Base-by-base conservation (phyloP, 2,797 vertebrate species). In the Gymnoscopelus braueri region DNA sequence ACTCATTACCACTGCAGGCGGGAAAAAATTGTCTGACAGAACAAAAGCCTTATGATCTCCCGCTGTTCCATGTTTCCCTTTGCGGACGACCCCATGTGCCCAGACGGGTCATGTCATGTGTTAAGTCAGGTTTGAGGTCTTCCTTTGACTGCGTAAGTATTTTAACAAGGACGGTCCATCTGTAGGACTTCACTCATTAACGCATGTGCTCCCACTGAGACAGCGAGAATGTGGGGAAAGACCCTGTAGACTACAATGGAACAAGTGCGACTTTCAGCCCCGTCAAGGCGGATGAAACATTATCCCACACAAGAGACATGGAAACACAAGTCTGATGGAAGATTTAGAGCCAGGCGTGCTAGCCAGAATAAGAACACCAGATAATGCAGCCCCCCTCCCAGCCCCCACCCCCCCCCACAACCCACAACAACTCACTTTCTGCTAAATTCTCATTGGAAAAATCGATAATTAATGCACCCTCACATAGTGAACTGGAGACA, bases 161-260 rank as follows among this genome's bases (percentile, higher is more conserved):
- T 89, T 90, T 84, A 90, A 89, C 81, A 90, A 88, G 87, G 77
- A 76, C 79, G 69, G 84, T 77, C 90, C 90, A 90, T 92, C 89
- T 91, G 89, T 77, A 82, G 82, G 82, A 83, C 87, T 87, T 92
- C 88, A 88, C 88, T 92, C 90, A 86, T 92, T 91, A 88, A 81
- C 85, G 80, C 89, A 55, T 91, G 87, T 85, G 79, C 79, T 85
- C 83, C 88, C 86, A 81, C 79, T 79, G 79, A 85, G 75, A 90
- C 80, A 60, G 75, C 65, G 79, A 72, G 81, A 88, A 88, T 86
- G 83, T 84, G 82, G 82, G 3, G 47, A 80, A 67, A 79, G 79
- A 89, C 88, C 81, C 80, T 53, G 19, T 81, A 63, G 86, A 84
- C 74, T 80, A 81, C 67, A 88, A 89, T 87, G 74, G 83, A 83